Base-by-base conservation (phyloP, 2,888 invertebrate species). In the Altica lythri region DNA sequence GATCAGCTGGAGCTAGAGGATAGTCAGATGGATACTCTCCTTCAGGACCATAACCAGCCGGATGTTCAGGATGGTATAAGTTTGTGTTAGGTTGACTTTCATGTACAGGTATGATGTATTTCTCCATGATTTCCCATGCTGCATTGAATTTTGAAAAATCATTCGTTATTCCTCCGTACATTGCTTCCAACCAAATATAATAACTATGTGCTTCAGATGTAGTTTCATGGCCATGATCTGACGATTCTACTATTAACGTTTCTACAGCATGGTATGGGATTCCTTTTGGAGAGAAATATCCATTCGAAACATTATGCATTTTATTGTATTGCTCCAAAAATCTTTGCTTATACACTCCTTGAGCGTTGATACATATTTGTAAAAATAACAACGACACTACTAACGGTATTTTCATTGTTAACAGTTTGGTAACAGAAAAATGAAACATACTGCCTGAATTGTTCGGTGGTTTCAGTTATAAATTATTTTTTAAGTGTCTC, bases 141-240 rank as follows among this genome's bases (percentile, higher is more conserved):
- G 32, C 48, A 47, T 59, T 65, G 29, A 65, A 62, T 29, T 27
- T 30, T 27, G 60, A 58, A 27, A 61, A 65, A 43, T 65, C 60
- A 5, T 62, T 62, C 4, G 52, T 46, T 34, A 65, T 57, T 12
- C 59, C 65, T 4, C 65, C 65, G 25, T 63, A 53, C 61, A 63
- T 62, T 4, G 65, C 62, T 55, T 65, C 63, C 19, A 65, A 27
- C 52, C 53, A 58, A 12, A 58, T 43, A 25, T 63, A 61, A 27
- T 60, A 64, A 55, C 63, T 64, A 56, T 51, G 59, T 8, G 63
- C 62, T 53, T 65, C 65, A 0, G 65, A 65, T 17, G 64, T 64
- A n/a, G 61, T 63, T 57, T 65, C 60, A 42, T 65, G 65, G 3
- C 65, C 65, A 19, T 63, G 50, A 29, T 63, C 64, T 22, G 59